phyloP scores from a whole-genome alignment of 1,140 invertebrate genomes.

The Argopecten irradians region DNA sequence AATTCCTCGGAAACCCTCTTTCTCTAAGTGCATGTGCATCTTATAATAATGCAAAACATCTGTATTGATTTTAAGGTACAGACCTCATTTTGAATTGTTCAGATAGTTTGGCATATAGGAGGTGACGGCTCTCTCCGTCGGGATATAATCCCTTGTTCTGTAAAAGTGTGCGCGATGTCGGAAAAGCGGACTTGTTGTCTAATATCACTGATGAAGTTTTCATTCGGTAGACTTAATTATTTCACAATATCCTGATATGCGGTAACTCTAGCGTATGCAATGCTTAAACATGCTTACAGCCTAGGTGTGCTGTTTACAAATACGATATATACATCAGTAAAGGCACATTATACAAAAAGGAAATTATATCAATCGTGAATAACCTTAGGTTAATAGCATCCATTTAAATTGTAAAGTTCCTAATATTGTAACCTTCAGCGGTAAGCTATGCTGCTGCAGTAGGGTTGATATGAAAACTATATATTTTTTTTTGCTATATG shows the following conservation, averaged over 20 bases:
- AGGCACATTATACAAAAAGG: no score
- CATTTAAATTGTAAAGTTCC: no score
- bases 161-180: background rate
- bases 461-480: no score
- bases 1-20: background rate
- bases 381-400: no score
- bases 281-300: background rate
- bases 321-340: no score
- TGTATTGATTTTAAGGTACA: background rate
- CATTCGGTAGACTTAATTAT: background rate
- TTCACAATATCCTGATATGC: background rate
- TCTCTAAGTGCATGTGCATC: background rate
- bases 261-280: background rate
- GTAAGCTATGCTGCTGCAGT: no score
- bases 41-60: background rate
- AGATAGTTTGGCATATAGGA: background rate
- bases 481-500: no score
- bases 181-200: background rate
- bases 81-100: conserved; percentile 14
- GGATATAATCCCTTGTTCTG: background rate
- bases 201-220: background rate
- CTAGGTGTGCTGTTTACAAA: no score
- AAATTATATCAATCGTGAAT: no score
- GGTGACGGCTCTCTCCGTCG: background rate
- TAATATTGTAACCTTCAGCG: no score